These are phyloP conservation scores for Stenodera caucasica DNA, from an alignment of 2,888 invertebrate genomes.

Conservation along the genomic window DNA sequence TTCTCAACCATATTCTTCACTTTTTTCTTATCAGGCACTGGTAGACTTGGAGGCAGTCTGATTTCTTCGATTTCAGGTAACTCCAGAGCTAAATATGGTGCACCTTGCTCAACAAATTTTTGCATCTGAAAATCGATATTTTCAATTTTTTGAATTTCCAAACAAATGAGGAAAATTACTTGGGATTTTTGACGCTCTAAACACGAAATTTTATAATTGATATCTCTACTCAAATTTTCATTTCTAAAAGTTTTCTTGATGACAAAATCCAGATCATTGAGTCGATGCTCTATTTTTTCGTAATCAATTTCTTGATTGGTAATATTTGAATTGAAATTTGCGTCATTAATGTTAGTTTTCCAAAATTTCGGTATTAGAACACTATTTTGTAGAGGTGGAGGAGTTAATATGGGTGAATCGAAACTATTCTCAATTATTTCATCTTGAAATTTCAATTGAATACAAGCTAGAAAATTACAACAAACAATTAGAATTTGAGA, in stretches of 20 bases:
- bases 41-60: conserved; percentile 49
- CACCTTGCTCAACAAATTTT: conserved; percentile 59
- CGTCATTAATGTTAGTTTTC: conserved; percentile 39
- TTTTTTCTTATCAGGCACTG: conserved; percentile 46
- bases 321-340: conserved; percentile 8
- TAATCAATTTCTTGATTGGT: conserved; percentile 1
- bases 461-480: conserved; percentile 59
- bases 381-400: conserved; percentile 53
- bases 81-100: conserved; percentile 62
- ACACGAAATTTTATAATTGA: conserved; percentile 60
- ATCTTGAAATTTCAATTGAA: conserved; percentile 49
- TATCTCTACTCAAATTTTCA: conserved; percentile 56
- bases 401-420: conserved; percentile 43
- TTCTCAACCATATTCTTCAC: conserved; percentile 40
- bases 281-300: conserved; percentile 9
- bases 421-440: conserved; percentile 37
- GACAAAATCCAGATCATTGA: conserved; percentile 35
- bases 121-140: conserved; percentile 54
- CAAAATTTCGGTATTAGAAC: conserved; percentile 52
- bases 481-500: conserved; percentile 59
- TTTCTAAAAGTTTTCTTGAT: conserved; percentile 45
- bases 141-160: conserved; percentile 30
- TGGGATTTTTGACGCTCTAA: conserved; percentile 49
- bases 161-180: conserved; percentile 37
- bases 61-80: conserved; percentile 58